Conservation (phyloP, 2,797 vertebrate genomes). For the Antrozous pallidus region DNA sequence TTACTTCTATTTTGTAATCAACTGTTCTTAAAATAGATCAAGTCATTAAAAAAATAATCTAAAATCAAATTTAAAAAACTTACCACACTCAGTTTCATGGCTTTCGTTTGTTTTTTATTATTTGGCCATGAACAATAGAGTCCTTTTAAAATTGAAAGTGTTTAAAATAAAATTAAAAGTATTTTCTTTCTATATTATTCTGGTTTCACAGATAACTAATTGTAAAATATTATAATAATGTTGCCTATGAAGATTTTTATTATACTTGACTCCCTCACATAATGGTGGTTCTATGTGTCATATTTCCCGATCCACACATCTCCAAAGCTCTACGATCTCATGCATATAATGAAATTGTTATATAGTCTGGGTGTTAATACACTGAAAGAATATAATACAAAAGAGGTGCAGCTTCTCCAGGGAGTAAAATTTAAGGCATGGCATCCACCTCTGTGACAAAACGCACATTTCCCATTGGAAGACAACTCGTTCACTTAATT, state of each 20-base stretch:
- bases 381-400: background rate
- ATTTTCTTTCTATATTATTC: background rate
- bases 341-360: background rate
- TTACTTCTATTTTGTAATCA: constrained; percentile 35
- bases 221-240: constrained; percentile 8
- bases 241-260: background rate
- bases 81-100: background rate
- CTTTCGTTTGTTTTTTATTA: constrained; percentile 3
- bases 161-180: background rate
- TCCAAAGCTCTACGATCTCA: background rate
- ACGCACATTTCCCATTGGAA: constrained; percentile 45
- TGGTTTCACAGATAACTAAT: constrained; percentile 12
- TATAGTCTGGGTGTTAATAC: background rate
- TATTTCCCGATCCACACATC: constrained; percentile 2
- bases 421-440: constrained; percentile 3
- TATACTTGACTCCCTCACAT: background rate
- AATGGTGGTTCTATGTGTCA: background rate
- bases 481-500: constrained; percentile 48
- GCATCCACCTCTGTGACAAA: constrained; percentile 49
- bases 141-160: background rate
- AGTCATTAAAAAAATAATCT: background rate
- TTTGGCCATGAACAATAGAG: background rate
- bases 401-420: constrained; percentile 15
- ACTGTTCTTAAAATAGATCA: constrained; percentile 8
- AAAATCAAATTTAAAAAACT: background rate